Evolutionary conservation across 1,140 invertebrate species (phyloP).

Genomic region (Macrobrachium nipponense): DNA sequence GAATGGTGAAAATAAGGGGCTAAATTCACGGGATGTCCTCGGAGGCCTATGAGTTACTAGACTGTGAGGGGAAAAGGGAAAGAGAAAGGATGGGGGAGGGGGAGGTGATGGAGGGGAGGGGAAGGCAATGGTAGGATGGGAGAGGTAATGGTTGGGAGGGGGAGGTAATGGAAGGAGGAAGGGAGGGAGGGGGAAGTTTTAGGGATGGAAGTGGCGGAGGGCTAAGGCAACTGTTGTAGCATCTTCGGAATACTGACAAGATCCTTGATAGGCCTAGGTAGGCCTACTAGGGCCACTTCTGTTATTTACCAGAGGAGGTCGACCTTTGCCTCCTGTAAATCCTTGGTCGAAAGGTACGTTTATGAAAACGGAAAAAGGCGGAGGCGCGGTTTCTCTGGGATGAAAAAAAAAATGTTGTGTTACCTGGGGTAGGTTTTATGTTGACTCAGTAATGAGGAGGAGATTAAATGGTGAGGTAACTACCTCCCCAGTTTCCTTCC

Average conservation of each 20-base stretch:
- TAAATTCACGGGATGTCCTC: constrained; percentile 12
- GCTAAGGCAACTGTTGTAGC: background rate
- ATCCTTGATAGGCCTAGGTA: constrained; percentile 13
- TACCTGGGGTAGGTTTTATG: background rate
- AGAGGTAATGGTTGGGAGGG: too few relatives aligned
- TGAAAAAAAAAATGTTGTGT: background rate
- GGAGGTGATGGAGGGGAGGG: too few relatives aligned
- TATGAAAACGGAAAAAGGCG: too few relatives aligned
- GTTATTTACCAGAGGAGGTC: background rate
- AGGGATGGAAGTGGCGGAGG: too few relatives aligned
- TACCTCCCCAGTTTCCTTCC: too few relatives aligned
- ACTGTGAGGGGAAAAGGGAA: background rate
- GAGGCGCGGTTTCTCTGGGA: too few relatives aligned
- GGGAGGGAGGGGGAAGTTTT: too few relatives aligned
- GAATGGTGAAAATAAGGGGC: constrained; percentile 9
- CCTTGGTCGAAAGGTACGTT: too few relatives aligned
- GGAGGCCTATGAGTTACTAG: constrained; percentile 5
- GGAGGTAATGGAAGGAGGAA: too few relatives aligned
- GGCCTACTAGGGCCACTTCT: background rate
- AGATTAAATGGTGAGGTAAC: background rate
- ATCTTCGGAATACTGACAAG: constrained; percentile 15
- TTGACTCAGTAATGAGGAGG: background rate
- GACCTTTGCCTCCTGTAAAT: background rate
- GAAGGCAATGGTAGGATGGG: too few relatives aligned
- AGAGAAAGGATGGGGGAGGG: too few relatives aligned